These are phyloP conservation scores for Mythimna pallens DNA, from an alignment of 2,888 invertebrate species.

Conservation along the genomic window DNA sequence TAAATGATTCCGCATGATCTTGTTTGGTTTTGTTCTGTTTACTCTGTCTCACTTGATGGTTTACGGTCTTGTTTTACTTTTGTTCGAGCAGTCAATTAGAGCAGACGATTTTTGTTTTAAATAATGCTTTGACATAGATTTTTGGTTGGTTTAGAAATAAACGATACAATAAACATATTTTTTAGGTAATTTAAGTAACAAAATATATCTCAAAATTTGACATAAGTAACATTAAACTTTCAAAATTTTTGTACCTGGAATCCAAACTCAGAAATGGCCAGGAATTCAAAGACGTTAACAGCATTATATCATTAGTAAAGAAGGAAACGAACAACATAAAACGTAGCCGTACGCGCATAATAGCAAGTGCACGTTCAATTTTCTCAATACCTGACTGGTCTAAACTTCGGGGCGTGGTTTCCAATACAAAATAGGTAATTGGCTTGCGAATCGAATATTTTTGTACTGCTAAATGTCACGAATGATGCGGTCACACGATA, in stretches of 20 bases:
- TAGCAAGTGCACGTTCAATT: slow-evolving; percentile 44
- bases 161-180: background rate
- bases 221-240: too few relatives aligned
- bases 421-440: slow-evolving; percentile 58
- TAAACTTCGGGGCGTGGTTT: slow-evolving; percentile 63
- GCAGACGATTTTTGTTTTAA: slow-evolving; percentile 50
- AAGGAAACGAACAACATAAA: slow-evolving; percentile 51
- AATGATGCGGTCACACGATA: slow-evolving; percentile 52
- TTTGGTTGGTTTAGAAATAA: slow-evolving; percentile 17
- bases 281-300: slow-evolving; percentile 17
- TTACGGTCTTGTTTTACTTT: slow-evolving; percentile 74
- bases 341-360: slow-evolving; percentile 40
- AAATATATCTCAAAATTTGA: background rate
- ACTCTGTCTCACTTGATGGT: slow-evolving; percentile 79
- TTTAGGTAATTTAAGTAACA: background rate
- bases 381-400: slow-evolving; percentile 50
- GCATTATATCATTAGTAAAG: slow-evolving; percentile 32
- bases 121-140: slow-evolving; percentile 47
- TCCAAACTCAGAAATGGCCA: background rate
- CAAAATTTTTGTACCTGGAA: background rate
- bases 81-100: slow-evolving; percentile 83
- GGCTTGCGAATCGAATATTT: slow-evolving; percentile 56
- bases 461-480: slow-evolving; percentile 47
- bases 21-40: slow-evolving; percentile 87
- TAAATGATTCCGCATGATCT: slow-evolving; percentile 89